phyloP scores from a whole-genome alignment of 2,888 invertebrate species.

The Drosophila setosimentum region DNA sequence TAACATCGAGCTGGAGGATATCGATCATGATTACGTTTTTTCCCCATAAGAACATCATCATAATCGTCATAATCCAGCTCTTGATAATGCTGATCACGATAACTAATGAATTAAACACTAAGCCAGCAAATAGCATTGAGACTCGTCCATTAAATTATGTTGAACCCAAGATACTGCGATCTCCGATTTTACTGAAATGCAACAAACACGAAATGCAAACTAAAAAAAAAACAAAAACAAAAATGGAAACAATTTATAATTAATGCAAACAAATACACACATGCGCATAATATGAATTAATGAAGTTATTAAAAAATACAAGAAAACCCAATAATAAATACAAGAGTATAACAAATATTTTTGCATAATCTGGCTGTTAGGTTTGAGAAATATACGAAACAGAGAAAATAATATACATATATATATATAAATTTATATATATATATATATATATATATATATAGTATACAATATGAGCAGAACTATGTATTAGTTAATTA shows the following conservation, averaged over 20 bases:
- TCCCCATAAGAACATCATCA: conserved; percentile 1
- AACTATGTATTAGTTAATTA: conserved; percentile 70
- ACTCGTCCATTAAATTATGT: conserved; percentile 66
- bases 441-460: conserved; percentile 37
- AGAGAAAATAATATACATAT: conserved; percentile 18
- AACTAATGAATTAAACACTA: conserved; percentile 37
- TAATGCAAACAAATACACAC: conserved; percentile 44
- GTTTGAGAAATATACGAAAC: conserved; percentile 61
- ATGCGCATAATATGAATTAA: conserved; percentile 59
- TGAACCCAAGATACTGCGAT: conserved; percentile 72
- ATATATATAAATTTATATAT: conserved; percentile 18
- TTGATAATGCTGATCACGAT: conserved; percentile 47
- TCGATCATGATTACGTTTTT: conserved; percentile 43
- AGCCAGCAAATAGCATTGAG: conserved; percentile 55
- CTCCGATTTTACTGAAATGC: conserved; percentile 67
- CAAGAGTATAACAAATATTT: conserved; percentile 61
- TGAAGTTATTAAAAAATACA: conserved; percentile 63
- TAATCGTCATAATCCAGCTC: conserved; percentile 4
- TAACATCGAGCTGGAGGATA: conserved; percentile 47
- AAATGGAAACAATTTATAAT: conserved; percentile 19
- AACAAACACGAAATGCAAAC: conserved; percentile 23
- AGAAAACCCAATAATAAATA: conserved; percentile 46
- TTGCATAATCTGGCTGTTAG: conserved; percentile 78
- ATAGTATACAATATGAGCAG: conserved; percentile 39
- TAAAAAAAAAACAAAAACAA: conserved; percentile 12